These are phyloP conservation scores for Melanerpes formicivorus DNA, from an alignment of 2,113 vertebrate species.

Conservation along the genomic window DNA sequence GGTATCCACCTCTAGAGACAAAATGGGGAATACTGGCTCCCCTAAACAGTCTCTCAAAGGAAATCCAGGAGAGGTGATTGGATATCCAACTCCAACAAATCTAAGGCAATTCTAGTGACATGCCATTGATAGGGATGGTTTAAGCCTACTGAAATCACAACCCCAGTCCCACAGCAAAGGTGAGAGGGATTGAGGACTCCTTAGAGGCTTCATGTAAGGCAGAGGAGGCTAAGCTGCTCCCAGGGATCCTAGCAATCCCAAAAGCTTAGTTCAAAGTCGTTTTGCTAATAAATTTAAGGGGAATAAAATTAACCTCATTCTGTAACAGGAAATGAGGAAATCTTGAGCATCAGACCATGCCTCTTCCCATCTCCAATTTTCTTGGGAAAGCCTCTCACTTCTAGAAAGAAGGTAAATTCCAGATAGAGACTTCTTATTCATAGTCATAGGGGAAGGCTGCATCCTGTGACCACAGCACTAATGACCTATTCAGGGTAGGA, in stretches of 20 bases:
- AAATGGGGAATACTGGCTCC: not conserved
- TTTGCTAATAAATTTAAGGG: not conserved
- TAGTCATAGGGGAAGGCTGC: constrained; percentile 22
- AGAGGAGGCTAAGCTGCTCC: not conserved
- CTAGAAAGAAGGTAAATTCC: constrained; percentile 37
- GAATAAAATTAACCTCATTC: constrained; percentile 11
- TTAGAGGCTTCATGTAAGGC: not conserved
- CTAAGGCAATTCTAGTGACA: constrained; percentile 6
- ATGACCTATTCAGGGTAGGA: constrained; percentile 60
- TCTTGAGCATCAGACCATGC: not conserved
- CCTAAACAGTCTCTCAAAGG: not conserved
- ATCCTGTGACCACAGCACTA: constrained; percentile 24
- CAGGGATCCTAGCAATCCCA: not conserved
- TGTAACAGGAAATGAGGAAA: constrained; percentile 26
- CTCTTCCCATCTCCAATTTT: constrained; percentile 22
- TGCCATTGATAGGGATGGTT: not conserved
- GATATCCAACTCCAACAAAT: not conserved
- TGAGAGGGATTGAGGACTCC: constrained; percentile 7
- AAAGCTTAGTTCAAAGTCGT: constrained; percentile 1
- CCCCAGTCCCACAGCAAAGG: not conserved
- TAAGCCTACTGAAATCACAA: not conserved
- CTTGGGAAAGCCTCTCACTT: constrained; percentile 9
- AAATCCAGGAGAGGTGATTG: not conserved
- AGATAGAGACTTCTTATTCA: not conserved
- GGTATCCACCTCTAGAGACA: not conserved